A percentile compares a stretch with the other conserved stretches of the same genome.
phyloP scores from a whole-genome alignment of 37 sponge, comb jelly and placozoan species.

The Halisarca cf. caerulea region DNA sequence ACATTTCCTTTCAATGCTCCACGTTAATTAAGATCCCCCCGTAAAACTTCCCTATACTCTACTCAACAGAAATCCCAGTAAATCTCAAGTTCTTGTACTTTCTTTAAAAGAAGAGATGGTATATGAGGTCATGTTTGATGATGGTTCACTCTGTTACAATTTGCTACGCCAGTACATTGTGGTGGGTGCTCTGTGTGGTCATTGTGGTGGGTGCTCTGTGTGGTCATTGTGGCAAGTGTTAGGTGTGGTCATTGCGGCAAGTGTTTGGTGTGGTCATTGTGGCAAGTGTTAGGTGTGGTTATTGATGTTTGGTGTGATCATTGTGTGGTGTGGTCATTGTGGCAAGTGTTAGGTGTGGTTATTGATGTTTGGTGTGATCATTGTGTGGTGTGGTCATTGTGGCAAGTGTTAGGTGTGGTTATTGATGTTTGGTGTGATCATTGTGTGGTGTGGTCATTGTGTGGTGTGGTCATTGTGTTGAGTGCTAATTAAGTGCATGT shows the following conservation, averaged over 20 bases:
- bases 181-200: conserved; percentile 19
- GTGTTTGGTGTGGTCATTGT: background rate
- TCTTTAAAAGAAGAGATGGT: conserved; percentile 8
- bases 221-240: background rate
- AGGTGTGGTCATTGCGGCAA: too few relatives aligned
- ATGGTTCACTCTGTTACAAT: conserved; percentile 79
- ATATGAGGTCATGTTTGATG: conserved; percentile 86
- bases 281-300: background rate
- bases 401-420: background rate
- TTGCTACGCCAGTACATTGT: conserved; percentile 60
- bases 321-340: background rate
- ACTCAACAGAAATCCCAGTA: background rate
- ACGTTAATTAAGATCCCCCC: too few relatives aligned
- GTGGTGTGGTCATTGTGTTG: background rate
- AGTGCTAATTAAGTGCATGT: background rate
- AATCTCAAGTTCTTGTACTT: background rate
- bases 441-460: background rate
- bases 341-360: background rate
- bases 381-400: background rate
- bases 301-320: background rate
- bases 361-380: background rate
- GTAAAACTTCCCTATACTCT: too few relatives aligned
- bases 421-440: background rate
- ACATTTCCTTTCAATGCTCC: too few relatives aligned
- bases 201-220: too few relatives aligned